A percentile compares a stretch with the other conserved stretches of the same genome.
These are phyloP conservation scores for Silurus lanzhouensis DNA, from an alignment of 2,797 vertebrate species.

Conservation along the genomic window DNA sequence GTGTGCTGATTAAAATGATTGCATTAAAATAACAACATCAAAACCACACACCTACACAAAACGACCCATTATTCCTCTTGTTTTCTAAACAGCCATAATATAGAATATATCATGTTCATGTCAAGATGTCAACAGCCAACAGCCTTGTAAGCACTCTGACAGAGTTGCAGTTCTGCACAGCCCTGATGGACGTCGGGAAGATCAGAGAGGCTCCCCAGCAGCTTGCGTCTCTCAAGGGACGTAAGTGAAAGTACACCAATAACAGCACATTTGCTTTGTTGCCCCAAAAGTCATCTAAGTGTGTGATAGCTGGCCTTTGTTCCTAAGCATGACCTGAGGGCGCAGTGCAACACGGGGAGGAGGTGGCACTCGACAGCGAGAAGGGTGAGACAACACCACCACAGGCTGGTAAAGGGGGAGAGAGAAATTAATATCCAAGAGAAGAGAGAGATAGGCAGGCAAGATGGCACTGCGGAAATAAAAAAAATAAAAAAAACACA, in stretches of 20 bases:
- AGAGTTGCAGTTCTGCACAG: constrained; percentile 1
- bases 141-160: constrained; percentile 18
- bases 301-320: constrained; percentile 73
- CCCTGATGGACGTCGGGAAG: constrained; percentile 18
- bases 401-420: constrained; percentile 46
- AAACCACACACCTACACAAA: not conserved
- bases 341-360: constrained; percentile 59
- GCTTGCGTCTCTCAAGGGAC: constrained; percentile 44
- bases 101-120: constrained; percentile 22
- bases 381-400: constrained; percentile 42
- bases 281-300: constrained; percentile 71
- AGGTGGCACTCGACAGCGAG: constrained; percentile 59
- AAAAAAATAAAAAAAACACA: constrained; percentile 19
- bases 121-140: constrained; percentile 9
- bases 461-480: constrained; percentile 31
- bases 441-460: constrained; percentile 25
- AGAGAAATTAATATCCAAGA: not conserved
- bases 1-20: not conserved
- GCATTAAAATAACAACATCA: too few relatives aligned
- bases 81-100: constrained; percentile 21
- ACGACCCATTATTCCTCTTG: not conserved
- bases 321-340: constrained; percentile 66
- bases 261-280: constrained; percentile 63
- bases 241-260: constrained; percentile 70
- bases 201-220: constrained; percentile 25